phyloP scores from a whole-genome alignment of 2,797 vertebrate genomes.

The Lepus oiostolus region DNA sequence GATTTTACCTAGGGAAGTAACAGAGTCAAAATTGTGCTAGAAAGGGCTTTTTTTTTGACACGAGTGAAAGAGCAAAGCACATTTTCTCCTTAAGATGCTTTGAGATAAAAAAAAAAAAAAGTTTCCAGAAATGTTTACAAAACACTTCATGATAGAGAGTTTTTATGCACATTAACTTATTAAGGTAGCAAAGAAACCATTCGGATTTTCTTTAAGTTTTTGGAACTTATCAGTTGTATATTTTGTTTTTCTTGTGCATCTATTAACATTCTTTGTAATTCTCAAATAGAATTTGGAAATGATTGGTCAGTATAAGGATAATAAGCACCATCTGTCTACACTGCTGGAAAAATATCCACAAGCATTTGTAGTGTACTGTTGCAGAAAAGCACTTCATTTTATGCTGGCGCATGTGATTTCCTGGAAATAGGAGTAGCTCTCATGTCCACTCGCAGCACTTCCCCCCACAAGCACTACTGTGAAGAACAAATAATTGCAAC shows the following conservation, averaged over 20 bases:
- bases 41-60: neutral
- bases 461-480: neutral
- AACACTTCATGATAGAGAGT: neutral
- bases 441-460: neutral
- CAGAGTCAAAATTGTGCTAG: neutral
- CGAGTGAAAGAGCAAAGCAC: neutral
- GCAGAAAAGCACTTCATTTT: neutral
- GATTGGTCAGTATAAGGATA: neutral
- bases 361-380: neutral
- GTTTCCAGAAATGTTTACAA: neutral
- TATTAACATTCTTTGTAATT: neutral
- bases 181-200: neutral
- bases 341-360: neutral
- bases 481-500: neutral
- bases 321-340: neutral
- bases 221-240: neutral
- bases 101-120: neutral
- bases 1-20: neutral
- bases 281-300: constrained; percentile 12
- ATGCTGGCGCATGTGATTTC: neutral
- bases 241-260: neutral
- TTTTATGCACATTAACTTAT: neutral
- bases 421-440: neutral
- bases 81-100: neutral
- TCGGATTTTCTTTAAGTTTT: constrained; percentile 24